Base-by-base conservation (phyloP, 2,797 vertebrate genomes). In the Takifugu ocellatus region DNA sequence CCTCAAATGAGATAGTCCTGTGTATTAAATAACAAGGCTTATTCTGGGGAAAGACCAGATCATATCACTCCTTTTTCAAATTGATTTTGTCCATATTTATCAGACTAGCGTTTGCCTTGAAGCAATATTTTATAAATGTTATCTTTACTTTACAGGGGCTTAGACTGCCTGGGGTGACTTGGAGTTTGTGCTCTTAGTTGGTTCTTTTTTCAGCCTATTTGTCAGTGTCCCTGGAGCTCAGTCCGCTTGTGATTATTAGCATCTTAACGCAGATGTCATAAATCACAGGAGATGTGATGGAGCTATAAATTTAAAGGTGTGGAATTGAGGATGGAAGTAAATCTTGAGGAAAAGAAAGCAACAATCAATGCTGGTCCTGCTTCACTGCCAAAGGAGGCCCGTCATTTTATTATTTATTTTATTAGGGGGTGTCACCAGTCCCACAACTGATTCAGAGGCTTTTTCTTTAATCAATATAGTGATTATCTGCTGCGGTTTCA, bases 241-340 rank as follows among this genome's bases (percentile, higher is more conserved):
- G 57, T 53, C 48, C 25, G 45, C 5, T 26, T 46, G 64, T 70
- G 42, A 29, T 58, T 11, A 43, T 39, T 39, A 39, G 36, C 24
- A 59, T 31, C 47, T 63, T 51, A 17, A 60, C 64, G 24, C 27
- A 44, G 36, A 49, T 61, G 21, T 15, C 51, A 59, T 51, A 36
- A 57, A 64, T 53, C 47, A 61, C 45, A 9, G 27, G 45, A 56
- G 7, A 6, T 47, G 29, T 15, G 50, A 70, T 56, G 24, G 53
- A 63, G 24, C 36, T 2, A 39, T 39, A 39, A 14, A 39, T 39
- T 39, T 39, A 39, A 39, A 39, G 36, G 36, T 39, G 36, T 39
- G 36, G 36, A 39, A 14, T 14, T 39, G 36, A 39, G 36, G 36
- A 39, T 39, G 14, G 11, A 14, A 39, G 36, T 39, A 14, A 39